These are phyloP conservation scores for Cettia cetti DNA, from an alignment of 2,113 vertebrate genomes.

Conservation along the genomic window DNA sequence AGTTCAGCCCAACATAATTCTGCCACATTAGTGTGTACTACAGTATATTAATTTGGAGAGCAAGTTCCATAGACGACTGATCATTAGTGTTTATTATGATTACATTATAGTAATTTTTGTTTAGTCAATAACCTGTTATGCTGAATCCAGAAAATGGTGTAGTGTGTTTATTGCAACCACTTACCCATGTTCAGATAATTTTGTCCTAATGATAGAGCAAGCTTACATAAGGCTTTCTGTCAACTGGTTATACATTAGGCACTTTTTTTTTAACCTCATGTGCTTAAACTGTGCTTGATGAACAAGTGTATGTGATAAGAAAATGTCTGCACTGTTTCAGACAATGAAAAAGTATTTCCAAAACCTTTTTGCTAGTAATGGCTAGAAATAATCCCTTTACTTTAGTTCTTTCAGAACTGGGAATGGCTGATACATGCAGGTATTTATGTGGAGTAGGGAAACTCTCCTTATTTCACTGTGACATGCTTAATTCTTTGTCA, in stretches of 20 bases:
- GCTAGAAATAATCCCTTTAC: background rate
- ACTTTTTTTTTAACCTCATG: background rate
- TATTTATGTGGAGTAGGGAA: background rate
- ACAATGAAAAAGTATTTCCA: background rate
- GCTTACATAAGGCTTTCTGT: background rate
- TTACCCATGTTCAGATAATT: slow-evolving; percentile 3
- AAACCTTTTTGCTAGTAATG: background rate
- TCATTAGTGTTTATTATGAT: slow-evolving; percentile 41
- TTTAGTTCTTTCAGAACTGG: background rate
- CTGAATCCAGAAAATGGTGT: background rate
- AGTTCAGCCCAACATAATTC: slow-evolving; percentile 25
- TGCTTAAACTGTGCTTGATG: background rate
- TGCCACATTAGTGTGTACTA: slow-evolving; percentile 5
- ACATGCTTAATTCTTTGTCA: background rate
- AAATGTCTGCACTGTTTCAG: background rate
- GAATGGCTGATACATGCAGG: background rate
- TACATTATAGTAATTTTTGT: slow-evolving; percentile 12
- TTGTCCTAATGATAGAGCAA: background rate
- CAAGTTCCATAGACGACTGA: slow-evolving; percentile 9
- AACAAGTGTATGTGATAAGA: background rate
- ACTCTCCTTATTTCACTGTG: background rate
- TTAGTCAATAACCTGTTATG: slow-evolving; percentile 6
- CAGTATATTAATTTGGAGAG: slow-evolving; percentile 27
- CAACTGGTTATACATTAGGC: background rate
- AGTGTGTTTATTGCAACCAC: background rate